Percentiles rank a stretch among this genome's conserved stretches.
These are phyloP conservation scores for Chelon labrosus DNA, from an alignment of 2,797 vertebrate species.

Conservation along the genomic window DNA sequence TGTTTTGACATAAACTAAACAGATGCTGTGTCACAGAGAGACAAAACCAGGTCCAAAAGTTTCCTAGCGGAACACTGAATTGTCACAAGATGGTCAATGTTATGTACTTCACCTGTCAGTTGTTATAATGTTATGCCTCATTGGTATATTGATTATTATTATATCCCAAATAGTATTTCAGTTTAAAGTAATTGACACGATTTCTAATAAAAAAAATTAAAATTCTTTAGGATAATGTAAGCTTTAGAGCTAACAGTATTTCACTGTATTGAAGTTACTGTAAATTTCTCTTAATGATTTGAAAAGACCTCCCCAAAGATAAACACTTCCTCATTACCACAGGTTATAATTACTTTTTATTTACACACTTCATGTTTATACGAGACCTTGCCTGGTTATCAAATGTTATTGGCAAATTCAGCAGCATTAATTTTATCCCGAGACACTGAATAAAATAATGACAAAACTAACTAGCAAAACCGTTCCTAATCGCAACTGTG, in stretches of 20 bases:
- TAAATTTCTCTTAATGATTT: not conserved
- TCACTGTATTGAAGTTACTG: not conserved
- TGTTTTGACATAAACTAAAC: not conserved
- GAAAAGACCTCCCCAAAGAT: not conserved
- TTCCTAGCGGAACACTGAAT: no score
- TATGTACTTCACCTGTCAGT: no score
- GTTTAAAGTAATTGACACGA: no score
- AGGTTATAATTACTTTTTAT: not conserved
- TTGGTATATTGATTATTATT: no score
- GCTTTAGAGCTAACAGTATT: not conserved
- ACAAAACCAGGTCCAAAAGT: no score
- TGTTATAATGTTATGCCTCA: no score
- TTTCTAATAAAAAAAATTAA: not conserved
- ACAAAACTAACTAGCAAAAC: not conserved
- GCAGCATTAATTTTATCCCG: not conserved
- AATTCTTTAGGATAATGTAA: not conserved
- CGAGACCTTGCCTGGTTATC: no score
- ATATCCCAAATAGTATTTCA: no score
- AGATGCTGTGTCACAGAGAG: no score
- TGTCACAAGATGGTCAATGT: no score
- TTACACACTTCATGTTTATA: not conserved
- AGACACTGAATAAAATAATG: constrained; percentile 16
- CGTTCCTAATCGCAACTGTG: not conserved
- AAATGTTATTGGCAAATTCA: not conserved
- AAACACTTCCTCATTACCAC: not conserved